These are phyloP conservation scores for Drosophila ambigua DNA, from an alignment of 1,140 invertebrate species.

Conservation along the genomic window DNA sequence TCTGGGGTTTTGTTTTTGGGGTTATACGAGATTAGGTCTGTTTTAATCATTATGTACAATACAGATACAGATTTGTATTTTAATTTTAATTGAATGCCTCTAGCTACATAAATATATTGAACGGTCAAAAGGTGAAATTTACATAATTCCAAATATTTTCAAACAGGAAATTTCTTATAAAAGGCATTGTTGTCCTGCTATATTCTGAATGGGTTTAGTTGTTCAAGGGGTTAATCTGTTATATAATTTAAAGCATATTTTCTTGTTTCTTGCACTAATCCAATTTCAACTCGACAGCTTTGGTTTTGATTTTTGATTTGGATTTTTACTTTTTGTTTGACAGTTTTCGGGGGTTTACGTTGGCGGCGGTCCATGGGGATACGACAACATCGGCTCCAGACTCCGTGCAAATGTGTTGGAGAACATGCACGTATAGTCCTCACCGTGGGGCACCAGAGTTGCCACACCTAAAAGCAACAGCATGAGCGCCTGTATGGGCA, in stretches of 20 bases:
- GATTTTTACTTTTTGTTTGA: not conserved
- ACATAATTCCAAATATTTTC: conserved; percentile 43
- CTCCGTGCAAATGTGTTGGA: conserved; percentile 91
- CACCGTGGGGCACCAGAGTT: conserved; percentile 92
- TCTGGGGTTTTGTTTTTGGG: conserved; percentile 23
- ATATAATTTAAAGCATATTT: not conserved
- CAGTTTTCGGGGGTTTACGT: conserved; percentile 85
- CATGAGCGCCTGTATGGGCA: conserved; percentile 96
- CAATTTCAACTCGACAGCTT: conserved; percentile 38
- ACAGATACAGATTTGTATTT: too few relatives aligned
- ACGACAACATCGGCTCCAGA: conserved; percentile 93
- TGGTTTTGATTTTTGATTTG: conserved; percentile 1
- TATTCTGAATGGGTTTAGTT: not conserved
- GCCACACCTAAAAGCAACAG: conserved; percentile 94
- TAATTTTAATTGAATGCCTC: conserved; percentile 37
- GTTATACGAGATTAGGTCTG: conserved; percentile 49
- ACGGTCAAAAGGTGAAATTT: conserved; percentile 54
- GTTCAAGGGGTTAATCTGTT: conserved; percentile 6
- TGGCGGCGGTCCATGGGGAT: conserved; percentile 95
- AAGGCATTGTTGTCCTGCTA: conserved; percentile 54
- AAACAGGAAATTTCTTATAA: conserved; percentile 61
- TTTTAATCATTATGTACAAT: conserved; percentile 17
- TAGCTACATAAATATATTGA: conserved; percentile 60
- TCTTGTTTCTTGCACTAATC: conserved; percentile 60
- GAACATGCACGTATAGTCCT: conserved; percentile 93